These are phyloP conservation scores for Nothobranchius furzeri DNA, from an alignment of 2,113 vertebrate species.

Conservation along the genomic window DNA sequence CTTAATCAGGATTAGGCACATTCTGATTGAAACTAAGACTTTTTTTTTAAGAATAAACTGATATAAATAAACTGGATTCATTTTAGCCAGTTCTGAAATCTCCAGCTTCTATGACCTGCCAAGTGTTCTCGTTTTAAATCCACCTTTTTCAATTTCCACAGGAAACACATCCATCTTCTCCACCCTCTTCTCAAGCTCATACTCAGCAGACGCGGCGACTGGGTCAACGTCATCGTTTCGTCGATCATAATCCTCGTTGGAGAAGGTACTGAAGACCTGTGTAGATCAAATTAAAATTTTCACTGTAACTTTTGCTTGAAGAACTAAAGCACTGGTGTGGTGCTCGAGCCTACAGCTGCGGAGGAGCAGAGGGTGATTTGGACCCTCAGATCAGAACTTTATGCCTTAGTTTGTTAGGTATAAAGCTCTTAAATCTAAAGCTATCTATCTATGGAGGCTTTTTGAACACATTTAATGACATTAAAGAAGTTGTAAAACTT, in stretches of 20 bases:
- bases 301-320: background rate
- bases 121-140: conserved; percentile 1
- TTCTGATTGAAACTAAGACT: background rate
- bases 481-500: conserved; percentile 39
- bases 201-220: conserved; percentile 90
- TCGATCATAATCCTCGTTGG: conserved; percentile 92
- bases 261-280: conserved; percentile 90
- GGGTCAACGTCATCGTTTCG: conserved; percentile 93
- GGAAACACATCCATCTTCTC: conserved; percentile 96
- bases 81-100: background rate
- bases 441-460: background rate
- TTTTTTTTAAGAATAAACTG: background rate
- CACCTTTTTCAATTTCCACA: conserved; percentile 93
- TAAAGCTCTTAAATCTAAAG: background rate
- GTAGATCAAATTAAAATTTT: conserved; percentile 4
- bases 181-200: conserved; percentile 92
- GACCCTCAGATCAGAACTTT: background rate
- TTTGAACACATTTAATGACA: conserved; percentile 1
- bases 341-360: conserved; percentile 11
- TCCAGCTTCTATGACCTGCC: background rate
- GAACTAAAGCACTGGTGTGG: background rate
- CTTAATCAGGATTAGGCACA: background rate
- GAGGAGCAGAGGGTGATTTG: conserved; percentile 3
- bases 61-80: no score
- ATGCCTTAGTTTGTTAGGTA: background rate